Percentiles rank a stretch among this genome's conserved stretches.
phyloP scores from a whole-genome alignment of 2,113 vertebrate genomes.

The Hirundichthys speculiger region DNA sequence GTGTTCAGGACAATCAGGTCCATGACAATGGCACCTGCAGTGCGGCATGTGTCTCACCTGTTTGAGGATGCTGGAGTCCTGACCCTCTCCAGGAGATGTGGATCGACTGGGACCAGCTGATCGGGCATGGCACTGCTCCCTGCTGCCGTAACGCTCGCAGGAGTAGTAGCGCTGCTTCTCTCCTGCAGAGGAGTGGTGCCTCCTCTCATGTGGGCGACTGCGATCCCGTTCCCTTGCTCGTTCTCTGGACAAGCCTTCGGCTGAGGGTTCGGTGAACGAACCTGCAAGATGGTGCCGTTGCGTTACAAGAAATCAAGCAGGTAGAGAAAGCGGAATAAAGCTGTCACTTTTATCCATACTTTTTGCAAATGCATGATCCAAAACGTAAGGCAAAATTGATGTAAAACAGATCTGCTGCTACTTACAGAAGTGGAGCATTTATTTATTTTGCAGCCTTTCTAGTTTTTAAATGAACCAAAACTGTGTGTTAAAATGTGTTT shows the following conservation, averaged over 20 bases:
- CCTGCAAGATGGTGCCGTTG: constrained; percentile 21
- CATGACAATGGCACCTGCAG: not conserved
- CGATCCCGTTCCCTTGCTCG: constrained; percentile 89
- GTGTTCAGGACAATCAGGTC: not conserved
- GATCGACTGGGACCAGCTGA: constrained; percentile 88
- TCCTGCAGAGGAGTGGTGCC: constrained; percentile 86
- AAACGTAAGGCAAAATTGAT: too few relatives aligned
- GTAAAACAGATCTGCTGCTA: too few relatives aligned
- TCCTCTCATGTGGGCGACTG: constrained; percentile 91
- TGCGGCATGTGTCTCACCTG: constrained; percentile 79
- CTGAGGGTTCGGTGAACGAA: constrained; percentile 51
- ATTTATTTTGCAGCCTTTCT: too few relatives aligned
- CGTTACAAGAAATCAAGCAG: too few relatives aligned
- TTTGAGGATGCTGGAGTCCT: constrained; percentile 81
- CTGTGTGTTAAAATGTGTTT: too few relatives aligned
- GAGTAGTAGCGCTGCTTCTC: constrained; percentile 97
- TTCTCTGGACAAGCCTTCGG: constrained; percentile 78
- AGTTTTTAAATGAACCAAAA: too few relatives aligned
- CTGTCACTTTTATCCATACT: too few relatives aligned
- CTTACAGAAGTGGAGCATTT: too few relatives aligned
- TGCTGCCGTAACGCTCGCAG: constrained; percentile 91
- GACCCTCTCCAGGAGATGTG: constrained; percentile 86
- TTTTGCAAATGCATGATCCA: too few relatives aligned
- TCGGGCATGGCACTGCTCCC: constrained; percentile 85
- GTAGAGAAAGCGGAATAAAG: too few relatives aligned